Percentiles rank a stretch among this genome's conserved stretches.
These are phyloP conservation scores for Scaptomyza tumidula DNA, from an alignment of 2,888 invertebrate genomes.

Conservation along the genomic window DNA sequence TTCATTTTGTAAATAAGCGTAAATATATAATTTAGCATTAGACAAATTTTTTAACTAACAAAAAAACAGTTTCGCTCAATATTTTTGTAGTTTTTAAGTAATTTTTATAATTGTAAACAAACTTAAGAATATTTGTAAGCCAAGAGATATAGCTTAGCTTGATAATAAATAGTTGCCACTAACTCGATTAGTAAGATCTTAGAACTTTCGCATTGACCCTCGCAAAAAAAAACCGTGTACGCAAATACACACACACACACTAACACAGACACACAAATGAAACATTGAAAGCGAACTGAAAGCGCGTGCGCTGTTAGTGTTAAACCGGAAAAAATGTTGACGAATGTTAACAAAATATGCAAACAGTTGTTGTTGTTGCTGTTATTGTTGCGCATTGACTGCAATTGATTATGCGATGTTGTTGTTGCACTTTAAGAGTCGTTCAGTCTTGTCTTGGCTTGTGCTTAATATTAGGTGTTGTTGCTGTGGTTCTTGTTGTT, in stretches of 20 bases:
- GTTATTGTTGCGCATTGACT: constrained; percentile 49
- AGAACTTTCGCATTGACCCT: constrained; percentile 18
- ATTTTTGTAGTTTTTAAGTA: no score
- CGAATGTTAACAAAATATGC: constrained; percentile 70
- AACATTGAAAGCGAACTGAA: constrained; percentile 47
- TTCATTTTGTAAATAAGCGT: no score
- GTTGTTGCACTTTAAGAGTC: constrained; percentile 44
- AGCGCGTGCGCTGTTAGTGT: constrained; percentile 54
- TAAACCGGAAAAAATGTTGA: constrained; percentile 73
- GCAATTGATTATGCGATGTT: constrained; percentile 62
- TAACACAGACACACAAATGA: not conserved
- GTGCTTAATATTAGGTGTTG: constrained; percentile 21
- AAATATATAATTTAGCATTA: no score
- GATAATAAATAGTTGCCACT: not conserved
- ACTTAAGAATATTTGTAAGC: not conserved
- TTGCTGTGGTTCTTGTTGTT: constrained; percentile 20
- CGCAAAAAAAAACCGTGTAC: not conserved
- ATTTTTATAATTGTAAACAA: no score
- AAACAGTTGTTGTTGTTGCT: constrained; percentile 46
- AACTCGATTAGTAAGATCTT: no score
- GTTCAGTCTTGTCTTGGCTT: constrained; percentile 38
- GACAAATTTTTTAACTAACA: no score
- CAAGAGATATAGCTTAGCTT: not conserved
- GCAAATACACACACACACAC: not conserved
- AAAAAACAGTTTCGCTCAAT: no score